phyloP scores from a whole-genome alignment of 2,113 vertebrate genomes.

The Kobus ellipsiprymnus region DNA sequence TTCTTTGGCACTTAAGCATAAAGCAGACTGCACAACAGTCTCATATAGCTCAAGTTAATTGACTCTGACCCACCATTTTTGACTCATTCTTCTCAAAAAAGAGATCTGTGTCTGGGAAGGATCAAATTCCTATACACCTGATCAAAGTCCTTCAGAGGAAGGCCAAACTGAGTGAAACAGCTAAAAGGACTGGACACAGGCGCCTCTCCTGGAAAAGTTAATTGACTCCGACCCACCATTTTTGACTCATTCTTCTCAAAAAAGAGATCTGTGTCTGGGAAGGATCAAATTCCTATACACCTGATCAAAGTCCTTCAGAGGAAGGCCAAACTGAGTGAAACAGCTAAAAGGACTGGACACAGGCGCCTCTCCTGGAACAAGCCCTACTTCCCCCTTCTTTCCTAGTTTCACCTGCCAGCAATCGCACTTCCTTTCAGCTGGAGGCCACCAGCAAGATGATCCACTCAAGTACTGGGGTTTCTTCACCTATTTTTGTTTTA shows the following conservation, averaged over 20 bases:
- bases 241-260: conserved; percentile 27
- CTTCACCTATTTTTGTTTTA: conserved; percentile 31
- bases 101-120: conserved; percentile 36
- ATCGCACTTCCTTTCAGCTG: conserved; percentile 51
- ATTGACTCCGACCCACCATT: conserved; percentile 22
- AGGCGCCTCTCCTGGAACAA: not conserved
- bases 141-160: conserved; percentile 50
- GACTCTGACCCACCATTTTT: conserved; percentile 22
- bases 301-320: conserved; percentile 48
- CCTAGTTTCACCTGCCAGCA: not conserved
- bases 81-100: conserved; percentile 42
- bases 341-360: conserved; percentile 5
- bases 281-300: conserved; percentile 61
- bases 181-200: conserved; percentile 14
- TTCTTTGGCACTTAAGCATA: not conserved
- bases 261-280: conserved; percentile 47
- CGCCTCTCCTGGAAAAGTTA: not conserved
- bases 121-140: conserved; percentile 61
- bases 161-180: conserved; percentile 37
- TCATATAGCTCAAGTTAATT: not conserved
- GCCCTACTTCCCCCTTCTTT: conserved; percentile 7
- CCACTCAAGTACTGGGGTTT: conserved; percentile 54
- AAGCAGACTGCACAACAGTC: not conserved
- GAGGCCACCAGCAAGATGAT: not conserved
- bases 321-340: conserved; percentile 47